Base-by-base conservation (phyloP, 64 coral and sea anemone species). In the Porites australiensis region DNA sequence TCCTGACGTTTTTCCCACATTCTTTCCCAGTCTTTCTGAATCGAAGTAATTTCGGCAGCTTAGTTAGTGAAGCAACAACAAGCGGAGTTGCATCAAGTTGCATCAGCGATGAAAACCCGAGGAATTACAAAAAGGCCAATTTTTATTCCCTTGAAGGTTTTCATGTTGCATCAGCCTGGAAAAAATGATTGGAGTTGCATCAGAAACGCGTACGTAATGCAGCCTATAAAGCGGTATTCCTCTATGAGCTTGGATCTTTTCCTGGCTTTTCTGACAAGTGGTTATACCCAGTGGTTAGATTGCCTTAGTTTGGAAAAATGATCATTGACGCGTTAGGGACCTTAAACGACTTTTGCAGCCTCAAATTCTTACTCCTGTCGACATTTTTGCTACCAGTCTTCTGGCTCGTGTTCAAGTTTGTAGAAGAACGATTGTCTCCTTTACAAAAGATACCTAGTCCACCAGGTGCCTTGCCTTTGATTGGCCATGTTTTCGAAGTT, bases 361-460 rank as follows among this genome's bases (percentile, higher is more conserved):
- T 8, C 37, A 63, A 19, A 62, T 19, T 73, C n/a, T 3, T 70
- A 50, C 13, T 86, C 70, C 2, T 89, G 59, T 43, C 9, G 12
- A 4, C 51, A 49, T 14, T 82, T n/a, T 37, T 15, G 44, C 23
- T 50, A 0, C 8, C 70, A 9, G 55, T 82, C 4, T 5, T 69
- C 0, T 92, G 90, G 90, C 45, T 92, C 7, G 44, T 57, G 9
- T 92, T 86, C 55, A 85, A 92, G 57, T 13, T 77, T 27, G 70
- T 92, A 13, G 80, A 92, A 77, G 90, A 92, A 21, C 76, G 58
- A 23, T 20, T 84, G 82, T 92, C 90, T 18, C 90, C 90, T 4
- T 62, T 92, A 22, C 57, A 48, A 11, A 92, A 67, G 82, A 93
- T 93, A 57, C 91, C 91, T 6, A 58, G 22, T 27, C 91, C 90